phyloP scores from a whole-genome alignment of 1,140 invertebrate genomes.

The Rhagoletis zephyria region DNA sequence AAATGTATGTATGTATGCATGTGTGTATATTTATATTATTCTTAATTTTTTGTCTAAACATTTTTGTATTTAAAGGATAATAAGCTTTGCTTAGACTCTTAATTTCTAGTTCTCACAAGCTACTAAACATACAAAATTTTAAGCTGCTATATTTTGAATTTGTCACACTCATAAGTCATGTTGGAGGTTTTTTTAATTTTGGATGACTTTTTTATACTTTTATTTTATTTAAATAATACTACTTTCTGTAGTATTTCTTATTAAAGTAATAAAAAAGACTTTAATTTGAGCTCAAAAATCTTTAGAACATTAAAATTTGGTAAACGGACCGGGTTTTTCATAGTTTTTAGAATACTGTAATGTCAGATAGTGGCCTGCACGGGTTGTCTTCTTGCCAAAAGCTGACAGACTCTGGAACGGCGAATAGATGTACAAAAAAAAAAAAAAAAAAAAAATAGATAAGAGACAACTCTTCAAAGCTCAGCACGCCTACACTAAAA shows the following conservation, averaged over 20 bases:
- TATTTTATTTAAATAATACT: constrained; percentile 30
- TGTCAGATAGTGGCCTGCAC: too few species aligned
- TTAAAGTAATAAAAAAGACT: not conserved
- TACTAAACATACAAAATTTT: not conserved
- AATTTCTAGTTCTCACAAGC: not conserved
- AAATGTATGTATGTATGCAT: not conserved
- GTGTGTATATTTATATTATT: not conserved
- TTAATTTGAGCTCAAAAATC: constrained; percentile 4
- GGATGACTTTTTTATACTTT: not conserved
- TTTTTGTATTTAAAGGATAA: not conserved
- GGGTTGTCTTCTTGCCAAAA: too few species aligned
- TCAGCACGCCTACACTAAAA: too few species aligned
- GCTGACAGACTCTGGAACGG: too few species aligned
- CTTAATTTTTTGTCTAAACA: not conserved
- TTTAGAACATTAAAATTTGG: too few species aligned
- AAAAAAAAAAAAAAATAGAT: too few species aligned
- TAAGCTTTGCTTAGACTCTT: not conserved
- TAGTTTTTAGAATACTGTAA: too few species aligned
- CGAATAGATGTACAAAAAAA: too few species aligned
- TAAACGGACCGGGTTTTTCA: too few species aligned
- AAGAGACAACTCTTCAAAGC: too few species aligned
- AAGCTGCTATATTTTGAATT: not conserved
- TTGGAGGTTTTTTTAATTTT: not conserved
- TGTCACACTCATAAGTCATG: not conserved
- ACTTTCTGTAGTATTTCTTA: not conserved